Base-by-base conservation (phyloP, 1,140 invertebrate genomes). In the Bombus waltoni region DNA sequence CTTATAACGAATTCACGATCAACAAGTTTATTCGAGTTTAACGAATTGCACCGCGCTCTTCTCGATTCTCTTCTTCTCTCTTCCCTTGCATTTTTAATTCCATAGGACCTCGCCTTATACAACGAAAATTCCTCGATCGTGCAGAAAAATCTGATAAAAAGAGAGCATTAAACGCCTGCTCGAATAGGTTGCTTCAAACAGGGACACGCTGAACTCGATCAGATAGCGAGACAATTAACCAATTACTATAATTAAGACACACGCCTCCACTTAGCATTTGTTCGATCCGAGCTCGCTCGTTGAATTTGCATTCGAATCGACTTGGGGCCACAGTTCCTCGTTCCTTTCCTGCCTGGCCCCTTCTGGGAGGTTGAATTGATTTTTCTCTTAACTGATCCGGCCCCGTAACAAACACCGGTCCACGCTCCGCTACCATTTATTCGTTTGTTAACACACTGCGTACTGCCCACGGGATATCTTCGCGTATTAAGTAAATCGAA, bases 161-260 rank as follows among this genome's bases (percentile, higher is more conserved):
- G 40, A 73, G 15, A 35, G 13, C 18, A 35, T n/a, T 3, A 38
- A 53, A 15, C 73, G 3, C 42, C 8, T 13, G 28, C 59, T 13
- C 5, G n/a, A 53, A 70, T 73, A 57, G 38, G 18, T 53, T 77
- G 59, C 42, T 62, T 13, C 73, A 42, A 44, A 62, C 75, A 35
- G n/a, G 77, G 74, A 73, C 82, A 87, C 73, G 70, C 85, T 85
- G 75, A 88, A 83, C 68, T 78, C 80, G 89, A 91, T 92, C 87
- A 89, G 91, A 91, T 90, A 90, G 83, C 80, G 86, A 79, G 84
- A 92, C 92, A 92, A 93, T 93, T 93, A 92, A 92, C 90, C 92
- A 92, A 92, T 93, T 92, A 91, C 92, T 90, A 90, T 93, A 93
- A 93, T 93, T 92, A 93, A 93, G 92, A 92, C 89, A 89, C 91